Conservation (phyloP, 2,113 vertebrate species). For the Ictidomys tridecemlineatus region DNA sequence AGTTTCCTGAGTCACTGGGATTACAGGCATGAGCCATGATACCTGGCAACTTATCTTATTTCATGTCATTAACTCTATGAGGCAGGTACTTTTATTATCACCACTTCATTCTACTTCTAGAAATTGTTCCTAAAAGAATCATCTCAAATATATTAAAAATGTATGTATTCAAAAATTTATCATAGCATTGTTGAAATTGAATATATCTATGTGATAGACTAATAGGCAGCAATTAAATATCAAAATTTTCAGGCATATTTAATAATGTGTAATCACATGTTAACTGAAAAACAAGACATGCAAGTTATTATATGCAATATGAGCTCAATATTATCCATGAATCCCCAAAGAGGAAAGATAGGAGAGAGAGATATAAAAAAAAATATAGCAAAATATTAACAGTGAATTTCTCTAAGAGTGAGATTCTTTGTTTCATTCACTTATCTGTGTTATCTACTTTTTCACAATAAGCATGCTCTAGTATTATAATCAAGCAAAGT, state of each 20-base stretch:
- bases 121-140: background rate
- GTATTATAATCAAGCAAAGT: slow-evolving; percentile 13
- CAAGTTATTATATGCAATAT: background rate
- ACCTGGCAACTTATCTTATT: too few species aligned
- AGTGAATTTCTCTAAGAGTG: background rate
- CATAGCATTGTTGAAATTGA: background rate
- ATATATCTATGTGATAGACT: background rate
- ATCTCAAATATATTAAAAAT: slow-evolving; percentile 21
- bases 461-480: background rate
- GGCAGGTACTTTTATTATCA: background rate
- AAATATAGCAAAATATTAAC: background rate
- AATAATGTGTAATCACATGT: background rate
- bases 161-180: background rate
- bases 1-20: too few species aligned
- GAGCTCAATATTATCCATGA: background rate
- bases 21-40: too few species aligned
- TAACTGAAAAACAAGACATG: background rate
- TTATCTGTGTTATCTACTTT: background rate
- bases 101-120: background rate
- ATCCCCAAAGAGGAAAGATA: background rate
- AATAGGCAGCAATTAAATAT: background rate
- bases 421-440: background rate
- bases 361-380: background rate
- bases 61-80: background rate
- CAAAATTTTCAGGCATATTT: background rate